Conservation (phyloP, 2,113 vertebrate species). For the Sander vitreus region DNA sequence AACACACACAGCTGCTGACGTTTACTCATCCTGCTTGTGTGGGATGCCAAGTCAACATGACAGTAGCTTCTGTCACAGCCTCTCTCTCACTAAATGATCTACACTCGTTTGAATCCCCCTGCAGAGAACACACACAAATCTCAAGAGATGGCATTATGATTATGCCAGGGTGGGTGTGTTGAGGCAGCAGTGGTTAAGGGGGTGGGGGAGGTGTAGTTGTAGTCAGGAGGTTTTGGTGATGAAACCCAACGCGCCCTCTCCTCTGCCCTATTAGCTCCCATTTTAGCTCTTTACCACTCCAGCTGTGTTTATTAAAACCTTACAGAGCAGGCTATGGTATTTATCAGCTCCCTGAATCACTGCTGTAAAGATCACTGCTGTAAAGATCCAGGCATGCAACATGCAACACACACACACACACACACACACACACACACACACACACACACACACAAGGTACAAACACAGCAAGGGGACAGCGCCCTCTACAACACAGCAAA, state of each 20-base stretch:
- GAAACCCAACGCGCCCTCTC: constrained; percentile 66
- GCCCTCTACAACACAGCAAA: constrained; percentile 1
- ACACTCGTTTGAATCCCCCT: constrained; percentile 15
- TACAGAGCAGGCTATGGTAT: constrained; percentile 53
- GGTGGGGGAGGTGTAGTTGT: constrained; percentile 19
- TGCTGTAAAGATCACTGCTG: constrained; percentile 44
- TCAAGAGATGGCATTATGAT: constrained; percentile 17
- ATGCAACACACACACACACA: not conserved
- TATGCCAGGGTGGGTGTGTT: constrained; percentile 12
- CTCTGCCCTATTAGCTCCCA: constrained; percentile 60
- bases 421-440: constrained; percentile 9
- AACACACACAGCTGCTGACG: constrained; percentile 69
- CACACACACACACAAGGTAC: not conserved
- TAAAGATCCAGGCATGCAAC: constrained; percentile 40
- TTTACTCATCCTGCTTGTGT: constrained; percentile 79
- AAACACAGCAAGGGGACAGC: not conserved
- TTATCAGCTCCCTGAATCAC: constrained; percentile 62
- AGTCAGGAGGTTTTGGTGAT: constrained; percentile 53
- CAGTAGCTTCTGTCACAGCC: constrained; percentile 59
- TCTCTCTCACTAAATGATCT: constrained; percentile 31
- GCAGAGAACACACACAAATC: constrained; percentile 8
- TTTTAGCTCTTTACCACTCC: constrained; percentile 57
- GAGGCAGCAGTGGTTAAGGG: constrained; percentile 10
- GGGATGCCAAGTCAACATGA: constrained; percentile 72
- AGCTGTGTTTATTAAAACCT: constrained; percentile 72